phyloP scores from a whole-genome alignment of 2,797 vertebrate species.

The Distichodus sexfasciatus region DNA sequence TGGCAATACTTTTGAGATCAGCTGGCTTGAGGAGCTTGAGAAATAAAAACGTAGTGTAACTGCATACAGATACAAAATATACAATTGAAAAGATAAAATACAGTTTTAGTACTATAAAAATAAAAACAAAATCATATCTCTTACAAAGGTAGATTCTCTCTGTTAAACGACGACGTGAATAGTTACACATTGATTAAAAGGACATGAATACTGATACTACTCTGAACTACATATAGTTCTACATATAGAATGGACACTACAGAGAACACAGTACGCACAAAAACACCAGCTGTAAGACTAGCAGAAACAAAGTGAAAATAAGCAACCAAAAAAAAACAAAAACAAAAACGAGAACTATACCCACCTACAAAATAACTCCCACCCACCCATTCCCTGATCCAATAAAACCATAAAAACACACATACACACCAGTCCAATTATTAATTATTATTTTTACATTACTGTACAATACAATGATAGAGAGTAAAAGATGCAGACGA shows the following conservation, averaged over 20 bases:
- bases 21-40: conserved; percentile 58
- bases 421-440: conserved; percentile 64
- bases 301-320: conserved; percentile 57
- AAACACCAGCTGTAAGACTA: conserved; percentile 64
- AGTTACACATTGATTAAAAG: conserved; percentile 69
- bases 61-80: conserved; percentile 59
- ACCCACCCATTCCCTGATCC: conserved; percentile 24
- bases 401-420: conserved; percentile 53
- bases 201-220: conserved; percentile 67
- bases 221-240: conserved; percentile 66
- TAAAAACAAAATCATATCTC: conserved; percentile 56
- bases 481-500: conserved; percentile 54
- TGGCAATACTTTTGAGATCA: conserved; percentile 71
- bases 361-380: conserved; percentile 33
- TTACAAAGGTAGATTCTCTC: conserved; percentile 64
- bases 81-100: conserved; percentile 64
- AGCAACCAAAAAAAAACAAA: conserved; percentile 51
- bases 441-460: conserved; percentile 64
- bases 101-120: conserved; percentile 65
- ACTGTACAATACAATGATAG: conserved; percentile 68
- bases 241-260: conserved; percentile 68
- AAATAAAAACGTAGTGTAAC: conserved; percentile 56
- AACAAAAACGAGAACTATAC: background rate
- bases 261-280: conserved; percentile 62
- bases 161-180: conserved; percentile 67